A percentile compares a stretch with the other conserved stretches of the same genome.
These are phyloP conservation scores for Drosophila nannoptera DNA, from an alignment of 1,140 invertebrate genomes.

Conservation along the genomic window DNA sequence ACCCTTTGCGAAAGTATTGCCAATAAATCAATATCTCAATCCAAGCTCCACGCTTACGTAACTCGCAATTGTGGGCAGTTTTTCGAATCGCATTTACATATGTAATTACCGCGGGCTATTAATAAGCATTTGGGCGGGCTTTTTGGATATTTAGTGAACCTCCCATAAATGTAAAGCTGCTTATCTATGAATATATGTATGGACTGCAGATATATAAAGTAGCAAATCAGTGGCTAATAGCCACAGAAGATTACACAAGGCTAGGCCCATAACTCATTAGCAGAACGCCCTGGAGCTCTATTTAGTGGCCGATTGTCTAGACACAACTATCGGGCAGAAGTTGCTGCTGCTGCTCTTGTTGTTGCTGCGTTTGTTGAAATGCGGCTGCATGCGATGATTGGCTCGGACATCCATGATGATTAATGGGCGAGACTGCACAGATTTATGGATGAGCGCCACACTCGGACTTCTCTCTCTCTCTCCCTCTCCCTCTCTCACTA, in stretches of 20 bases:
- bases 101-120: constrained; percentile 47
- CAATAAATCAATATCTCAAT: constrained; percentile 20
- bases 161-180: constrained; percentile 48
- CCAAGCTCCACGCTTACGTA: neutral
- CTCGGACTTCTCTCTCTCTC: constrained; percentile 12
- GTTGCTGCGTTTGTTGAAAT: constrained; percentile 25
- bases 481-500: constrained; percentile 1
- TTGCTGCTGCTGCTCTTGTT: too few relatives aligned
- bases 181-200: constrained; percentile 19
- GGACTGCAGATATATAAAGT: constrained; percentile 31
- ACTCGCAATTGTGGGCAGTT: neutral
- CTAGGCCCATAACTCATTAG: constrained; percentile 67
- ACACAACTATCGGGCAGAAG: constrained; percentile 4
- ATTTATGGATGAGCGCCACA: constrained; percentile 63
- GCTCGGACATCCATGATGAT: constrained; percentile 71
- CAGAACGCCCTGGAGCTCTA: constrained; percentile 57
- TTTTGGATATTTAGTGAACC: constrained; percentile 30
- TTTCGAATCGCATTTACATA: constrained; percentile 57
- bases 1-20: constrained; percentile 3
- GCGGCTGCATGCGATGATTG: constrained; percentile 68
- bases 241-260: constrained; percentile 64
- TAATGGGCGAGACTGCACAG: constrained; percentile 63
- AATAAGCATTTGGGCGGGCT: constrained; percentile 23
- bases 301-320: constrained; percentile 55
- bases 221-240: constrained; percentile 53